Base-by-base conservation (phyloP, 2,113 vertebrate genomes). In the Hydropotes inermis region DNA sequence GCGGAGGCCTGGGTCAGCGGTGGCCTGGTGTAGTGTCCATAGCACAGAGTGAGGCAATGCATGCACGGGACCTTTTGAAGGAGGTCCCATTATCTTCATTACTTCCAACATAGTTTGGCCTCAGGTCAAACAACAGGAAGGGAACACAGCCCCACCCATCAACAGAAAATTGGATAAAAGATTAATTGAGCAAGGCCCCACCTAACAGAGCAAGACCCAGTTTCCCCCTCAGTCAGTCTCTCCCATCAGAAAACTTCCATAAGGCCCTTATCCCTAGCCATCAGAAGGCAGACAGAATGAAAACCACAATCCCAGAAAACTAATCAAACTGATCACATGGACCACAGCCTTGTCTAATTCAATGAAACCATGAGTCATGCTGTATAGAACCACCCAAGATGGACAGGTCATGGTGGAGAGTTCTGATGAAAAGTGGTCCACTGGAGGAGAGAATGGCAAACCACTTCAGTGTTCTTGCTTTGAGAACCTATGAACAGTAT, bases 1-100 rank as follows among this genome's bases (percentile, higher is more conserved):
- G 33, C 1, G 3, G 33, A 36, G 64, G n/a, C 64, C 0, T 67
- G 33, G 64, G 64, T n/a, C 19, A 1, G 64, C 0, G 2, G 8
- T 67, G 64, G 33, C 64, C 64, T 67, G 64, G 33, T 36, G 17
- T 36, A 67, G 33, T 4, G 4, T 67, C 8, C 2, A 17, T 2
- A 36, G 17, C 64, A 67, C 64, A 19, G 33, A 67, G 33, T 19
- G 8, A 36, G 19, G 64, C 64, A 36, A 8, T 67, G 33, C 33
- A 21, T 36, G 64, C 17, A 21, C 2, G 4, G 2, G 64, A 67
- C 17, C 33, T 67, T 67, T 67, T 67, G 33, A 67, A 67, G 64
- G 64, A 36, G 64, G 33, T 17, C 33, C 17, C 33, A 36, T 67
- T 67, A 36, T 67, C 61, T 64, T 64, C 33, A 17, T n/a, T 64